Evolutionary conservation across 92 coral and sea anemone genomes (phyloP), one percentile per base, ranked within the genome.

Genomic region (Diadumene lineata): DNA sequence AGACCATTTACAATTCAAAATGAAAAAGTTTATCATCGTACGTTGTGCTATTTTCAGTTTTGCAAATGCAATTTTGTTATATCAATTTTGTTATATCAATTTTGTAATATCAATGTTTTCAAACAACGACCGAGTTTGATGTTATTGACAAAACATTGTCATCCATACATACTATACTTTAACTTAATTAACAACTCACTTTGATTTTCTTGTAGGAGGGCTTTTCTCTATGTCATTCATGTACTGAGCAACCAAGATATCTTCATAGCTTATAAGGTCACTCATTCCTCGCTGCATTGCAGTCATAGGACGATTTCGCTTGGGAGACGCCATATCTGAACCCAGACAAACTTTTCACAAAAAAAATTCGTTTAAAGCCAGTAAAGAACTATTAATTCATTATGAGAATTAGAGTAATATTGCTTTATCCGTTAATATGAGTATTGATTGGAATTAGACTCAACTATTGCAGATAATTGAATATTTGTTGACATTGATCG

Each of bases 261-360:
- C 97, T 76, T 90, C 98, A 48, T 93, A 83, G 51, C 91, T 90
- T 15, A 90, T 90, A 29, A 75, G 73, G 19, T 71, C 87, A 33
- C 98, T 93, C 86, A 85, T 81, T 75, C 93, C 96, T 44, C 92
- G 81, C 70, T 84, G 91, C 31, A 93, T 69, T 66, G 92, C 83
- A 19, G 88, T 80, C 62, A 89, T 69, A 21, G 97, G 86, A 64
- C 80, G 80, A 34, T 64, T 74, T 68, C 81, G 75, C 16, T 85
- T 81, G 58, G 84, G 77, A 31, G 84, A 69, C 73, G 92, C 76
- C 96, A 90, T 90, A 60, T 76, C 71, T n/a, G 18, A 28, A 26
- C 43, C 64, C 50, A n/a, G 8, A 34, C 43, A 23, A 3, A 43
- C 28, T 74, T 48, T 33, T 32, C 33, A 13, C 64, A 56, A 44